Evolutionary conservation across 2,888 invertebrate species (phyloP), one percentile per base, ranked within the genome.

Genomic region (Allolobophora icterica): DNA sequence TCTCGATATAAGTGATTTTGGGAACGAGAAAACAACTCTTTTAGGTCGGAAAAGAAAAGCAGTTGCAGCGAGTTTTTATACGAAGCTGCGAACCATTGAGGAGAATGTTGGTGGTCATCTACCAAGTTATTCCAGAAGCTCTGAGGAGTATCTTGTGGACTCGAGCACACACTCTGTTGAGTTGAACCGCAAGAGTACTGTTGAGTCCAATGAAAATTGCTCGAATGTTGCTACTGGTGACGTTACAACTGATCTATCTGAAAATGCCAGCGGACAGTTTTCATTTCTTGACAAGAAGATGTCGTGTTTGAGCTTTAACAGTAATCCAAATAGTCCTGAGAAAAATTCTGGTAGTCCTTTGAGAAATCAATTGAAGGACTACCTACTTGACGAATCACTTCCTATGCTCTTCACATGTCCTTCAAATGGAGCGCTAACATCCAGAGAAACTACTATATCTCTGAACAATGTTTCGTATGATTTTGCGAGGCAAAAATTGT

Each of bases 1-100:
- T n/a, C 71, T 71, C 71, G 71, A 71, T 13, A n/a, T 30, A 30
- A 71, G n/a, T 71, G 71, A 71, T 11, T 30, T n/a, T 71, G 30
- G n/a, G 13, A n/a, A n/a, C n/a, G 71, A 71, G 71, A 71, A 71
- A 71, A 13, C 30, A 71, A n/a, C 0, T 71, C 71, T 17, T 71
- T n/a, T 71, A n/a, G n/a, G n/a, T 71, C 71, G 71, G 71, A 71
- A 71, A 11, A 71, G 71, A n/a, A 71, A 71, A 71, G 71, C 71
- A 71, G n/a, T 71, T 71, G 71, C 30, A 71, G n/a, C 0, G 11
- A n/a, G 30, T 71, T n/a, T 71, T 8, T 71, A n/a, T 71, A 71
- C 30, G n/a, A 71, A 30, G 1, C 71, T 71, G 30, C 71, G 71
- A 71, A 71, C 71, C 71, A 71, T 1, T 11, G 71, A n/a, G 30